Evolutionary conservation across 2,797 vertebrate genomes (phyloP).

Genomic region (Vultur gryphus): DNA sequence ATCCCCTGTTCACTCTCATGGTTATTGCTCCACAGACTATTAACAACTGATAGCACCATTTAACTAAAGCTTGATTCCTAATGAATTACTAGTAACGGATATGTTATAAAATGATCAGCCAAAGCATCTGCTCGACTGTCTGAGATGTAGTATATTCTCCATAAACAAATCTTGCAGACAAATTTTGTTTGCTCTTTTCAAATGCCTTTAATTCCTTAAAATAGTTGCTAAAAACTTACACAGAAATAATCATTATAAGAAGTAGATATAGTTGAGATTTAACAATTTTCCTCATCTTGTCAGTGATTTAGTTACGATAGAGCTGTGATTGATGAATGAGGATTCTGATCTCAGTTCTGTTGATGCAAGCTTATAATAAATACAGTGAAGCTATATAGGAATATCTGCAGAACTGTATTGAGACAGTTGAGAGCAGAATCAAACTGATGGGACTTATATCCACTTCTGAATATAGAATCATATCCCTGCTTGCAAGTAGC

Average conservation of each 20-base stretch:
- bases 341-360: not conserved
- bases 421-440: not conserved
- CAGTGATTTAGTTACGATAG: not conserved
- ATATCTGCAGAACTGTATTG: not conserved
- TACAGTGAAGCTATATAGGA: not conserved
- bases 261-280: not conserved
- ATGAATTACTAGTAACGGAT: slow-evolving; percentile 9
- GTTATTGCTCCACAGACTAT: slow-evolving; percentile 22
- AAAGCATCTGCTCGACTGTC: not conserved
- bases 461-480: not conserved
- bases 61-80: slow-evolving; percentile 36
- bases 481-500: not conserved
- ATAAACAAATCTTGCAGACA: not conserved
- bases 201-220: not conserved
- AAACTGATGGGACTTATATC: not conserved
- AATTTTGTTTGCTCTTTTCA: not conserved
- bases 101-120: not conserved
- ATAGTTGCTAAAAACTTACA: not conserved
- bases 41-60: slow-evolving; percentile 34
- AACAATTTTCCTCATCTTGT: not conserved
- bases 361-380: not conserved
- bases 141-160: not conserved
- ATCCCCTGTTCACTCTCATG: slow-evolving; percentile 44
- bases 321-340: not conserved
- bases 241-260: not conserved